Percentiles rank a stretch among this genome's conserved stretches.
phyloP scores from a whole-genome alignment of 2,797 vertebrate genomes.

The Prionace glauca region DNA sequence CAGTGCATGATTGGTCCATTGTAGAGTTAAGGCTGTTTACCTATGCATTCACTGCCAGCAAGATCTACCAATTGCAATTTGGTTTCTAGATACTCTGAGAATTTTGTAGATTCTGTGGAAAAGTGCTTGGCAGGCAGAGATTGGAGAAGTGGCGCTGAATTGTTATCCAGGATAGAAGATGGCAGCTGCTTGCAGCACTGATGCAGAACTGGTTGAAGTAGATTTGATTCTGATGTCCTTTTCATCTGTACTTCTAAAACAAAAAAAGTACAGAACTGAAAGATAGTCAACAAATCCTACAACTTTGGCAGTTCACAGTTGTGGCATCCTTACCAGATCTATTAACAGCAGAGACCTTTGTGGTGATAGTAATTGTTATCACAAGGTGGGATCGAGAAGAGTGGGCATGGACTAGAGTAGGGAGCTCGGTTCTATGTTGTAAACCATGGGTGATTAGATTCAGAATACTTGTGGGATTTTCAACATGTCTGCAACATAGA shows the following conservation, averaged over 20 bases:
- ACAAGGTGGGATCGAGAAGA: conserved; percentile 79
- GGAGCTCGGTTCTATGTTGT: conserved; percentile 59
- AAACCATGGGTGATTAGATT: conserved; percentile 55
- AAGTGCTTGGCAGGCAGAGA: conserved; percentile 40
- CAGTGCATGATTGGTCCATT: neutral
- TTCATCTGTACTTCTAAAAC: neutral
- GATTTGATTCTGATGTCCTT: neutral
- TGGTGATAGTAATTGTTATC: conserved; percentile 62
- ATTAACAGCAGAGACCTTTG: conserved; percentile 52
- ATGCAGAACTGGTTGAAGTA: neutral
- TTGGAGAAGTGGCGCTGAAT: neutral
- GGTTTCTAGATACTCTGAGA: conserved; percentile 51
- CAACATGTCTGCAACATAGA: neutral
- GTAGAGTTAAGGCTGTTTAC: conserved; percentile 51
- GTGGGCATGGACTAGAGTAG: conserved; percentile 66
- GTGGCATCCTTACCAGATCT: conserved; percentile 57
- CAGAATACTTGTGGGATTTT: conserved; percentile 25
- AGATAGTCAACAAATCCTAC: neutral
- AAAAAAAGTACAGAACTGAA: neutral
- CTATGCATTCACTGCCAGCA: conserved; percentile 72
- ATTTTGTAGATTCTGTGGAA: conserved; percentile 40
- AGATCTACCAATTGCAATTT: conserved; percentile 77
- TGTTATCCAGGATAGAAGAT: neutral
- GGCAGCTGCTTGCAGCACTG: neutral
- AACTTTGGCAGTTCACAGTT: neutral